Percentiles rank a stretch among this genome's conserved stretches.
These are phyloP conservation scores for Zoroaster sp. DNA, from an alignment of 53 echinoderm and acorn worm species.

Conservation along the genomic window DNA sequence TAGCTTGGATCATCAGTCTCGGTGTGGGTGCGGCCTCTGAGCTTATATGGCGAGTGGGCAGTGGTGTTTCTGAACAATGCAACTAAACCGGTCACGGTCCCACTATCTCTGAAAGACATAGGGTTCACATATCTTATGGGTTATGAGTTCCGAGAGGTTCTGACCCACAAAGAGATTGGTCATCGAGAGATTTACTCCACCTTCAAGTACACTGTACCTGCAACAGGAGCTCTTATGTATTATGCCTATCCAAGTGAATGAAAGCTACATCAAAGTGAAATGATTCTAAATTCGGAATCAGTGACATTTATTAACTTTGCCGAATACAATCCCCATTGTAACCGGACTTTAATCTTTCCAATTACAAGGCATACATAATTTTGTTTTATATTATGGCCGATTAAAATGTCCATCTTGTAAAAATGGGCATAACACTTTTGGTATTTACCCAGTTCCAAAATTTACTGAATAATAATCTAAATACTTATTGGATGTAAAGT, in stretches of 20 bases:
- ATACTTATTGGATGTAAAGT: too few relatives aligned
- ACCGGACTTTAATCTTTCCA: too few relatives aligned
- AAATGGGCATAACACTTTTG: too few relatives aligned
- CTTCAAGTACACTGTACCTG: conserved; percentile 71
- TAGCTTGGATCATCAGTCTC: conserved; percentile 24
- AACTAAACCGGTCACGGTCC: conserved; percentile 46
- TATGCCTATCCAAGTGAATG: neutral
- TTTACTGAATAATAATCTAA: too few relatives aligned
- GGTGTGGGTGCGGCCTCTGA: conserved; percentile 66
- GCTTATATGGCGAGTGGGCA: conserved; percentile 60
- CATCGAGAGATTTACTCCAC: conserved; percentile 54
- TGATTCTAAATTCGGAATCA: too few relatives aligned
- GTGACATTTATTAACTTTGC: too few relatives aligned
- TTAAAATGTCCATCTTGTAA: too few relatives aligned
- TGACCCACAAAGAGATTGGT: conserved; percentile 73
- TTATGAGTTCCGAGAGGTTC: conserved; percentile 69
- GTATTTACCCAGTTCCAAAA: too few relatives aligned
- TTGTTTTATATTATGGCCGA: too few relatives aligned
- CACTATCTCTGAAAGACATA: conserved; percentile 65
- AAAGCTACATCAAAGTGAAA: too few relatives aligned
- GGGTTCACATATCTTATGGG: conserved; percentile 63
- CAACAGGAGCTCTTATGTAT: conserved; percentile 60
- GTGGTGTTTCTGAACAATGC: conserved; percentile 67
- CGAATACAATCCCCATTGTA: too few relatives aligned
- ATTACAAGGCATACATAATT: too few relatives aligned